These are phyloP conservation scores for Tenthredo distinguenda DNA, from an alignment of 2,888 invertebrate genomes.

Conservation along the genomic window DNA sequence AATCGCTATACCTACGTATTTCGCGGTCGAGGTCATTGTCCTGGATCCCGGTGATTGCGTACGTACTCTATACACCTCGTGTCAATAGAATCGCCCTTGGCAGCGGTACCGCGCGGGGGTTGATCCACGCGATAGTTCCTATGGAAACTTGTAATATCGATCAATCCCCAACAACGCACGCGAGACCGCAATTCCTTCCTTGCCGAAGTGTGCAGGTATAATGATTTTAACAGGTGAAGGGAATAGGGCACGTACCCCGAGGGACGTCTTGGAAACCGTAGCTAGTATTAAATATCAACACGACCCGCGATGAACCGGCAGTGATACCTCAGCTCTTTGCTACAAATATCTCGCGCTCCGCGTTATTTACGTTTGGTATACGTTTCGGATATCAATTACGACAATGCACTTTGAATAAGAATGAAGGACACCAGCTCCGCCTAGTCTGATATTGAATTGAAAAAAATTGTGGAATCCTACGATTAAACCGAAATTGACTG, in stretches of 20 bases:
- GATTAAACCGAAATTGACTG: not conserved
- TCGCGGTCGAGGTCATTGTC: conserved; percentile 72
- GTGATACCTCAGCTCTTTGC: conserved; percentile 43
- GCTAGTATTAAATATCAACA: conserved; percentile 66
- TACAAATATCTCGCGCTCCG: not conserved
- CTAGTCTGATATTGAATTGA: not conserved
- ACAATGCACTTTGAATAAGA: not conserved
- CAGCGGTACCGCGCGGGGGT: conserved; percentile 52
- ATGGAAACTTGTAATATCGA: conserved; percentile 70
- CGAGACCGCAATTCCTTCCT: conserved; percentile 59
- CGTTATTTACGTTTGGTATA: not conserved
- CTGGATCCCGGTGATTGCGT: conserved; percentile 59
- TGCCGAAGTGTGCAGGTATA: conserved; percentile 54
- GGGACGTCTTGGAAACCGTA: conserved; percentile 53
- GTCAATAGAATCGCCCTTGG: conserved; percentile 72
- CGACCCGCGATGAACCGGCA: conserved; percentile 58
- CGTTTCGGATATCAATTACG: not conserved
- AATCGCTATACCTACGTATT: not conserved
- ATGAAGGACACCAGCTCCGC: not conserved
- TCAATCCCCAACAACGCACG: conserved; percentile 68
- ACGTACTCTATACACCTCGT: conserved; percentile 37
- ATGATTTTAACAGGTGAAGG: conserved; percentile 43
- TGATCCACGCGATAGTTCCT: conserved; percentile 71
- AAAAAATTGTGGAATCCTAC: not conserved
- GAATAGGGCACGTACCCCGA: conserved; percentile 36